phyloP scores from a whole-genome alignment of 1,140 invertebrate species.

The Magallana ariakensis region DNA sequence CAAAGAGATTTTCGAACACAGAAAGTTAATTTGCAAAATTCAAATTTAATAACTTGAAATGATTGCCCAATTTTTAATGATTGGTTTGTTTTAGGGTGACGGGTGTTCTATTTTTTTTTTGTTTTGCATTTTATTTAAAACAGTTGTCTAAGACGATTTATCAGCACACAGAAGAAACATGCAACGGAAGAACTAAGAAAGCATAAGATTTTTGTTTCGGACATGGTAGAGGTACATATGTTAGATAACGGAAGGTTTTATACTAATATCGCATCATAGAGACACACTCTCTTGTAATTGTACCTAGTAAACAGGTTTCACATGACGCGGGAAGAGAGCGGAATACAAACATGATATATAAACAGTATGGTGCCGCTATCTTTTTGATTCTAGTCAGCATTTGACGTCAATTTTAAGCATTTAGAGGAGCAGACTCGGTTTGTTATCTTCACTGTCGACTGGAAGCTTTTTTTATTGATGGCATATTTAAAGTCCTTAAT shows the following conservation, averaged over 20 bases:
- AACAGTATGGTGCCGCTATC: slow-evolving; percentile 30
- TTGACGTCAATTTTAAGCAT: slow-evolving; percentile 38
- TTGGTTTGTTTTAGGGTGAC: too few relatives aligned
- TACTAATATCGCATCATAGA: slow-evolving; percentile 11
- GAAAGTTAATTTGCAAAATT: too few relatives aligned
- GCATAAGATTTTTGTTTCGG: slow-evolving; percentile 17
- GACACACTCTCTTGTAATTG: background rate
- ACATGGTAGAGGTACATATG: slow-evolving; percentile 28
- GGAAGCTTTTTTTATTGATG: slow-evolving; percentile 36
- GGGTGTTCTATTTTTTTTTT: too few relatives aligned
- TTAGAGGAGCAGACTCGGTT: slow-evolving; percentile 26
- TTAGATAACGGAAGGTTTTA: slow-evolving; percentile 8
- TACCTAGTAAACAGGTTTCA: slow-evolving; percentile 27
- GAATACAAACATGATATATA: slow-evolving; percentile 34
- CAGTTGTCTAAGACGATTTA: too few relatives aligned
- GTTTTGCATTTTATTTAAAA: too few relatives aligned
- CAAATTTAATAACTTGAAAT: too few relatives aligned
- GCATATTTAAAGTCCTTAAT: slow-evolving; percentile 37
- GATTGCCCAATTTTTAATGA: too few relatives aligned
- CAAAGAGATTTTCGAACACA: too few relatives aligned
- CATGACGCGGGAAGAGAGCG: background rate
- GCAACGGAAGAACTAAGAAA: background rate
- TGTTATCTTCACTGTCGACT: slow-evolving; percentile 36
- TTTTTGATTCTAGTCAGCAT: slow-evolving; percentile 26
- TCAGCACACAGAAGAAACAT: too few relatives aligned